A percentile compares a stretch with the other conserved stretches of the same genome.
Evolutionary conservation across 1,140 invertebrate genomes (phyloP).

Genomic region (Drosophila eugracilis): DNA sequence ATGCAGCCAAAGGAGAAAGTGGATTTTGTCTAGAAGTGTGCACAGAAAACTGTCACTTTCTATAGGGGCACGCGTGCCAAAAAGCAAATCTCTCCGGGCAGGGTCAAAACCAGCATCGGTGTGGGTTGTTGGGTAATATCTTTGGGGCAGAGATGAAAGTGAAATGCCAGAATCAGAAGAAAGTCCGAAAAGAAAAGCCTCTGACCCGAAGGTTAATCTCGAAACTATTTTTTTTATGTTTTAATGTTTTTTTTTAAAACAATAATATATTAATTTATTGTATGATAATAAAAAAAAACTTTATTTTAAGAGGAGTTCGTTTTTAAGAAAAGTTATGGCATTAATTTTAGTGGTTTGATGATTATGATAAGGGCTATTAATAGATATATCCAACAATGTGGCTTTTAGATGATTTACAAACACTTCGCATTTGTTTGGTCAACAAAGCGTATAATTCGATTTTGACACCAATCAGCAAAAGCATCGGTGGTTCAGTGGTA

Average conservation of each 20-base stretch:
- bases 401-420: no score
- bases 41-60: constrained; percentile 54
- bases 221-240: not conserved
- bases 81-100: constrained; percentile 32
- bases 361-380: not conserved
- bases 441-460: not conserved
- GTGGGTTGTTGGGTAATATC: constrained; percentile 12
- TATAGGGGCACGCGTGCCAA: constrained; percentile 38
- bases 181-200: constrained; percentile 2
- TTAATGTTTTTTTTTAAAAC: no score
- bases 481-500: constrained; percentile 89
- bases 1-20: constrained; percentile 66
- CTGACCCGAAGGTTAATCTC: constrained; percentile 1
- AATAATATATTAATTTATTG: no score
- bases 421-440: no score
- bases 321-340: not conserved
- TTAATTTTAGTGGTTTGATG: no score
- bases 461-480: constrained; percentile 1
- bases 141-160: constrained; percentile 17
- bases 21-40: constrained; percentile 39
- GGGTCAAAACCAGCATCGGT: constrained; percentile 42
- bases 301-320: no score
- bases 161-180: constrained; percentile 19
- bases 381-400: no score
- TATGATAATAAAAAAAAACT: no score